Conservation (phyloP, 2,113 vertebrate species). For the Tragelaphus imberbis region DNA sequence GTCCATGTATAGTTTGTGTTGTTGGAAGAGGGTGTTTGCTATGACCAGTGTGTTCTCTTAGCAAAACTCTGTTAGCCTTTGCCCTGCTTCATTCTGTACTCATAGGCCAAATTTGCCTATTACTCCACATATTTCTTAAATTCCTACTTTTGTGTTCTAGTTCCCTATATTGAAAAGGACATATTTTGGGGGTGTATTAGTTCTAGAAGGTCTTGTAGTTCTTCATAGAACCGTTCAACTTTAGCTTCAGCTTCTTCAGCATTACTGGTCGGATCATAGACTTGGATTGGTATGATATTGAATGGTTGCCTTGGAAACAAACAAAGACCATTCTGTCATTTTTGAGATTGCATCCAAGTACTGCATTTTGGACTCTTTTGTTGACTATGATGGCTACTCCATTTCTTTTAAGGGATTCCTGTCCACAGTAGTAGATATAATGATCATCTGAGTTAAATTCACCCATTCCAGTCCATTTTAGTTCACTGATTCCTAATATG, state of each 20-base stretch:
- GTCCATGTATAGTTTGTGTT: neutral
- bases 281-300: neutral
- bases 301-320: neutral
- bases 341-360: neutral
- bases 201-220: neutral
- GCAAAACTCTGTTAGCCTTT: neutral
- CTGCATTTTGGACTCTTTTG: neutral
- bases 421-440: neutral
- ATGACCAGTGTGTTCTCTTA: neutral
- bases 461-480: neutral
- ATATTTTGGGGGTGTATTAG: rapidly evolving
- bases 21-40: neutral
- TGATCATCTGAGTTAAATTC: neutral
- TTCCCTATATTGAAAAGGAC: neutral
- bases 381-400: neutral
- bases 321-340: neutral
- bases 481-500: rapidly evolving
- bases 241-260: neutral
- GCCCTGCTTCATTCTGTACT: neutral
- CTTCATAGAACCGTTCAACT: neutral
- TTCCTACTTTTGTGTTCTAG: neutral
- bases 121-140: neutral
- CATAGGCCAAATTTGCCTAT: neutral
- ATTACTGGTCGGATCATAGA: neutral
- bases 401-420: neutral